These are phyloP conservation scores for Pygoscelis adeliae DNA, from an alignment of 2,113 vertebrate genomes.

Conservation along the genomic window DNA sequence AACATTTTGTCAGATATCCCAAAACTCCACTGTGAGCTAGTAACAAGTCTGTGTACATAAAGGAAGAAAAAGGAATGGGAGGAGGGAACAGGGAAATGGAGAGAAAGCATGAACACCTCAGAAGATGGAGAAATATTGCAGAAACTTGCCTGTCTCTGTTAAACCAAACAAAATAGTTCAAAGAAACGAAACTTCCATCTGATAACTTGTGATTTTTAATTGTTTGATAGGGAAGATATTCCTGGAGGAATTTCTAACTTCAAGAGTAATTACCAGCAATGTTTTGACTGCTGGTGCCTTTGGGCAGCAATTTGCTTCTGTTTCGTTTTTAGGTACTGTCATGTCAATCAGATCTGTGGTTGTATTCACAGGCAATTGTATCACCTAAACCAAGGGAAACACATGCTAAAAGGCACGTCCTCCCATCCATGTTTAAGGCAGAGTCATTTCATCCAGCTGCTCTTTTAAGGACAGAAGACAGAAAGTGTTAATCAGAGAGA, in stretches of 20 bases:
- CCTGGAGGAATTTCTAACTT: neutral
- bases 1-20: neutral
- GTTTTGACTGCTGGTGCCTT: neutral
- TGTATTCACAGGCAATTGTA: neutral
- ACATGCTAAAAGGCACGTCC: neutral
- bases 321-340: neutral
- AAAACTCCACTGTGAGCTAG: neutral
- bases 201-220: neutral
- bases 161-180: neutral
- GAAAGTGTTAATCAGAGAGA: neutral
- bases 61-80: neutral
- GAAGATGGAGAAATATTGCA: neutral
- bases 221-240: neutral
- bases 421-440: neutral
- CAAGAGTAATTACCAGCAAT: conserved; percentile 16
- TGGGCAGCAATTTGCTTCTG: conserved; percentile 23
- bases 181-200: neutral
- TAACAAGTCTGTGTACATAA: neutral
- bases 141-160: neutral
- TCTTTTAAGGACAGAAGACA: neutral
- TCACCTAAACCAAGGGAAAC: neutral
- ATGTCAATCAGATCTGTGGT: neutral
- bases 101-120: neutral
- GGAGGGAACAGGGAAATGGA: neutral
- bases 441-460: neutral